These are phyloP conservation scores for Tinamus guttatus DNA, from an alignment of 2,113 vertebrate species.

Conservation along the genomic window DNA sequence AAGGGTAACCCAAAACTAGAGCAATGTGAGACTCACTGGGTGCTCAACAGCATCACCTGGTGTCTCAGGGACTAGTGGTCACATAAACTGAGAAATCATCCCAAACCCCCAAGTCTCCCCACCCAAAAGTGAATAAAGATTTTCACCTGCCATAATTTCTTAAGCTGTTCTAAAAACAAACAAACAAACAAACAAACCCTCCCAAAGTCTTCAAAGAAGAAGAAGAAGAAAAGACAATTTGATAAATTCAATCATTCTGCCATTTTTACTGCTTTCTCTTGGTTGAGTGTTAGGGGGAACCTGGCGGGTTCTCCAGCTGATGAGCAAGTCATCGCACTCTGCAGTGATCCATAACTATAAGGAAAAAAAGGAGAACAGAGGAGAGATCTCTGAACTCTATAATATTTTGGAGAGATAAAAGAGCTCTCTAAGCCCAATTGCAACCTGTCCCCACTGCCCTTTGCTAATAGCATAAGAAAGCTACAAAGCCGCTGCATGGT, in stretches of 20 bases:
- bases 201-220: neutral
- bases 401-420: neutral
- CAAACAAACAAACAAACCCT: too few relatives aligned
- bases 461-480: neutral
- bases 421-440: neutral
- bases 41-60: neutral
- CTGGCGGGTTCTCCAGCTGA: neutral
- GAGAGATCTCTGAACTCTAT: neutral
- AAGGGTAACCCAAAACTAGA: neutral
- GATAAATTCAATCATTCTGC: too few relatives aligned
- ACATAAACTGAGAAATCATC: neutral
- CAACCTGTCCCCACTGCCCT: neutral
- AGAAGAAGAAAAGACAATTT: neutral
- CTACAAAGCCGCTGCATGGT: neutral
- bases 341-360: neutral
- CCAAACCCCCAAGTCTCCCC: neutral
- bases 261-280: neutral
- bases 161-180: too few relatives aligned
- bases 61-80: too few relatives aligned
- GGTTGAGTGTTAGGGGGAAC: neutral
- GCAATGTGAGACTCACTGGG: fast-evolving
- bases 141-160: neutral
- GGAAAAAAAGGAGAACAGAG: neutral
- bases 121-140: neutral
- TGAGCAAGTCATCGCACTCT: neutral